phyloP scores from a whole-genome alignment of 37 sponge, comb jelly and placozoan species.

The Diacarnus erythraeanus region DNA sequence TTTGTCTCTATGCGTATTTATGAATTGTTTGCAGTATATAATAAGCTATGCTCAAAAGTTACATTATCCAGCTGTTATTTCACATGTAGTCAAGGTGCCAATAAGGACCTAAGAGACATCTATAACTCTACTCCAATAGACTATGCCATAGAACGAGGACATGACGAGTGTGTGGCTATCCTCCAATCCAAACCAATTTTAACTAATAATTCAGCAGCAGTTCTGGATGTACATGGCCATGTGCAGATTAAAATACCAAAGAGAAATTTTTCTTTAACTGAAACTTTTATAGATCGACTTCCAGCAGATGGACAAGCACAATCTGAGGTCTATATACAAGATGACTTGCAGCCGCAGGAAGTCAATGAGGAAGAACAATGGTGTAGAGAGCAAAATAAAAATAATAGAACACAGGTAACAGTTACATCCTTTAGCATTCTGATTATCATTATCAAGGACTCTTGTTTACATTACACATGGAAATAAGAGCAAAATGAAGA shows the following conservation, averaged over 20 bases:
- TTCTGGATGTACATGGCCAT: conserved; percentile 75
- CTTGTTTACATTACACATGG: no score
- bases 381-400: not conserved
- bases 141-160: conserved; percentile 71
- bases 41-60: no score
- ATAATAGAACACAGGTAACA: not conserved
- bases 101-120: conserved; percentile 47
- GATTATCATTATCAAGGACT: not conserved
- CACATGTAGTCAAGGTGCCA: conserved; percentile 57
- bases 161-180: conserved; percentile 55
- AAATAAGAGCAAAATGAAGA: no score
- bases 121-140: conserved; percentile 67
- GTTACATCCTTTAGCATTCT: not conserved
- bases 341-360: not conserved
- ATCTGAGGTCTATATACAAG: not conserved
- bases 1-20: no score
- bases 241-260: conserved; percentile 37
- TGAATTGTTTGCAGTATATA: no score
- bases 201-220: conserved; percentile 30
- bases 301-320: conserved; percentile 79
- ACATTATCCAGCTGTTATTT: no score
- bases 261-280: conserved; percentile 32
- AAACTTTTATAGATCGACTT: conserved; percentile 19
- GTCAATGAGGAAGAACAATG: not conserved
- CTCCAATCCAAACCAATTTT: conserved; percentile 49